Conservation (phyloP, 2,113 vertebrate species). For the Eptesicus fuscus region DNA sequence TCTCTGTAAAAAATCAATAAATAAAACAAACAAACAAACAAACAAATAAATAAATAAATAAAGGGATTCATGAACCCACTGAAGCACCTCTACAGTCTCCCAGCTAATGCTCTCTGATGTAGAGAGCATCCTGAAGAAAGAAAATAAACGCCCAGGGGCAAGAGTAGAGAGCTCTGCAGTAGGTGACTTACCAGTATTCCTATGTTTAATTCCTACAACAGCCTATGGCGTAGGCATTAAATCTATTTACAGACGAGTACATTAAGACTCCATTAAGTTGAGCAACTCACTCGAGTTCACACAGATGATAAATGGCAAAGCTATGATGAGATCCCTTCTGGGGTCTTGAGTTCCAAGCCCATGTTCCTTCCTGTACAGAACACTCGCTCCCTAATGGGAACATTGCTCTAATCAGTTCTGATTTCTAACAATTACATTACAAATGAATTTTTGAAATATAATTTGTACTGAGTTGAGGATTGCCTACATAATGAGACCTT, state of each 20-base stretch:
- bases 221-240: not conserved
- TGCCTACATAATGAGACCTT: not conserved
- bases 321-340: not conserved
- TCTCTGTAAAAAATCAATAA: too few species aligned
- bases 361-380: not conserved
- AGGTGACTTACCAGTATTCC: not conserved
- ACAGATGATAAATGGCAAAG: not conserved
- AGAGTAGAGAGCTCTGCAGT: not conserved
- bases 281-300: not conserved
- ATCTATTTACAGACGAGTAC: not conserved
- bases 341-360: not conserved
- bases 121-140: not conserved
- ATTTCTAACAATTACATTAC: not conserved
- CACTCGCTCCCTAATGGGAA: not conserved
- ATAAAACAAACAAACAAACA: too few species aligned
- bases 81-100: not conserved
- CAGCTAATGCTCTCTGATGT: not conserved
- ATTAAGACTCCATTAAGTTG: not conserved
- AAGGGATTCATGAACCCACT: not conserved
- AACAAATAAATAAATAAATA: conserved; percentile 16
- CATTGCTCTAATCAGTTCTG: not conserved
- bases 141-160: not conserved
- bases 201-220: not conserved
- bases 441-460: not conserved
- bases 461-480: not conserved